Evolutionary conservation across 2,888 invertebrate genomes (phyloP).

Genomic region (Cerastis rubricosa): DNA sequence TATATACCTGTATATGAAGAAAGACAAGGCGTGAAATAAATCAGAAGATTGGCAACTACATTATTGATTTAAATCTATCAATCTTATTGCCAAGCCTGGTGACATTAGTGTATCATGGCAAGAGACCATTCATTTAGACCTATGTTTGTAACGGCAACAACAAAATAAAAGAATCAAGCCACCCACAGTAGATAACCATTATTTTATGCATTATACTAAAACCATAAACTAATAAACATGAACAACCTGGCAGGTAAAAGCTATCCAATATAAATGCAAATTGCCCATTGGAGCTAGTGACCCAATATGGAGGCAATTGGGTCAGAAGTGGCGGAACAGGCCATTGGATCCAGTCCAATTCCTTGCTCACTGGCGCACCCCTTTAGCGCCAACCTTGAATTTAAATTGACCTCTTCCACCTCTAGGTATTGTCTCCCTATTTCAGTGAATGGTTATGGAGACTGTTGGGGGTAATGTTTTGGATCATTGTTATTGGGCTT

Average conservation of each 20-base stretch:
- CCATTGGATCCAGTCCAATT: conserved; percentile 71
- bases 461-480: conserved; percentile 15
- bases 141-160: neutral
- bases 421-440: conserved; percentile 43
- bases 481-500: conserved; percentile 24
- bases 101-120: neutral
- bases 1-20: neutral
- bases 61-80: neutral
- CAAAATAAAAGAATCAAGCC: conserved; percentile 9
- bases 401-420: conserved; percentile 48
- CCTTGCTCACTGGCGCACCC: conserved; percentile 51
- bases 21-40: neutral
- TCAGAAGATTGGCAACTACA: neutral
- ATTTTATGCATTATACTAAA: conserved; percentile 3
- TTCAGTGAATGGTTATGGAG: conserved; percentile 47
- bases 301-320: conserved; percentile 63
- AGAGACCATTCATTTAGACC: neutral
- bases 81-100: neutral
- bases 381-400: conserved; percentile 60
- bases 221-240: conserved; percentile 44
- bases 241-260: conserved; percentile 55
- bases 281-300: conserved; percentile 57
- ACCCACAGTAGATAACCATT: neutral
- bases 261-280: conserved; percentile 60
- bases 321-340: conserved; percentile 62